Evolutionary conservation across 2,888 invertebrate species (phyloP).

Genomic region (Melinaea marsaeus): DNA sequence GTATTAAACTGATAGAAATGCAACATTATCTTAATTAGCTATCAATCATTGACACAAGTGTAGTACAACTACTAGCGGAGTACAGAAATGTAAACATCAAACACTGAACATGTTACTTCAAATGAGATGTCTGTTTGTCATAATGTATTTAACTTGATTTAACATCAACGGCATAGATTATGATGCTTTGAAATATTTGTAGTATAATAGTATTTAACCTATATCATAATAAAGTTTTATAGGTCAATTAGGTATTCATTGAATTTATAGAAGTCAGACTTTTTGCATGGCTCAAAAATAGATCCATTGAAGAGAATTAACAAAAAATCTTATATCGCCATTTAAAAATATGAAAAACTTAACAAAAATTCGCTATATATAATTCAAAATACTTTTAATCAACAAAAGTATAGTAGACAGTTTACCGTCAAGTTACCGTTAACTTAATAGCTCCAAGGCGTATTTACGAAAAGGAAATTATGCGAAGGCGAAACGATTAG

Average conservation of each 20-base stretch:
- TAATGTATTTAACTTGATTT: slow-evolving; percentile 1
- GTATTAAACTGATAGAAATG: not conserved
- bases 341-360: too few relatives aligned
- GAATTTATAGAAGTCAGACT: too few relatives aligned
- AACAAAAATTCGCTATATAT: too few relatives aligned
- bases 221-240: not conserved
- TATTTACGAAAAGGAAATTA: slow-evolving; percentile 27
- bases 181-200: not conserved
- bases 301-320: not conserved
- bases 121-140: slow-evolving; percentile 6
- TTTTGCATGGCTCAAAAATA: too few relatives aligned
- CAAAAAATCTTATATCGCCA: not conserved
- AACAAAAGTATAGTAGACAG: not conserved
- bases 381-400: too few relatives aligned
- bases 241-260: too few relatives aligned
- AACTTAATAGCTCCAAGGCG: slow-evolving; percentile 6
- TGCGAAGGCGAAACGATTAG: slow-evolving; percentile 28
- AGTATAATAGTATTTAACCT: not conserved
- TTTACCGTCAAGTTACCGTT: slow-evolving; percentile 3
- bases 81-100: not conserved
- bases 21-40: not conserved
- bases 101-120: not conserved
- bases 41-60: slow-evolving; percentile 1
- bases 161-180: not conserved
- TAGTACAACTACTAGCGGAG: not conserved